A percentile compares a stretch with the other conserved stretches of the same genome.
Evolutionary conservation across 2,888 invertebrate genomes (phyloP).

Genomic region (Liodrosophila aerea): DNA sequence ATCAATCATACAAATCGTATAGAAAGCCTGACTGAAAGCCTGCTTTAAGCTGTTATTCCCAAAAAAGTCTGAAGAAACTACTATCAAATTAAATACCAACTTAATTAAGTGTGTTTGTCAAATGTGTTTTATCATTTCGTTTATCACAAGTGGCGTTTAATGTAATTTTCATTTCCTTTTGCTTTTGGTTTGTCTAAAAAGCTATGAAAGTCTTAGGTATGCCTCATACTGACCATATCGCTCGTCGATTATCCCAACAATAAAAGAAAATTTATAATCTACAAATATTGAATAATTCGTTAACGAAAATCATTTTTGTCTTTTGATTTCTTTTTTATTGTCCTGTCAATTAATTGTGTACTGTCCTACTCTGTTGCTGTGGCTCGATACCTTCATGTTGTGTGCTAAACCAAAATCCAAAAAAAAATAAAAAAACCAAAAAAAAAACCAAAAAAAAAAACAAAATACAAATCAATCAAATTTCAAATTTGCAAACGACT

Average conservation of each 20-base stretch:
- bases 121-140: conserved; percentile 70
- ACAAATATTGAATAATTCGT: conserved; percentile 70
- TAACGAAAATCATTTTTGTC: conserved; percentile 80
- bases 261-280: conserved; percentile 15
- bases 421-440: conserved; percentile 61
- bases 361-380: conserved; percentile 82
- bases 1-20: background rate
- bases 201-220: conserved; percentile 69
- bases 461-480: conserved; percentile 63
- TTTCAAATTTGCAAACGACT: conserved; percentile 58
- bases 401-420: conserved; percentile 73
- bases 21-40: conserved; percentile 39
- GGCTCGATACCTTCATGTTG: conserved; percentile 82
- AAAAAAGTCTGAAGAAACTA: conserved; percentile 12
- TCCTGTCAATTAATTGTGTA: conserved; percentile 83
- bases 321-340: conserved; percentile 82
- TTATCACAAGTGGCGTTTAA: conserved; percentile 41
- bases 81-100: conserved; percentile 30
- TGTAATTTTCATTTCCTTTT: conserved; percentile 41
- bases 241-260: conserved; percentile 28
- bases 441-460: conserved; percentile 61
- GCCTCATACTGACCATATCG: conserved; percentile 31
- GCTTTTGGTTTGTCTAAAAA: conserved; percentile 43
- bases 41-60: conserved; percentile 31
- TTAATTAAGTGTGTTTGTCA: conserved; percentile 75